phyloP scores from a whole-genome alignment of 2,113 vertebrate species.

The Chitala chitala region DNA sequence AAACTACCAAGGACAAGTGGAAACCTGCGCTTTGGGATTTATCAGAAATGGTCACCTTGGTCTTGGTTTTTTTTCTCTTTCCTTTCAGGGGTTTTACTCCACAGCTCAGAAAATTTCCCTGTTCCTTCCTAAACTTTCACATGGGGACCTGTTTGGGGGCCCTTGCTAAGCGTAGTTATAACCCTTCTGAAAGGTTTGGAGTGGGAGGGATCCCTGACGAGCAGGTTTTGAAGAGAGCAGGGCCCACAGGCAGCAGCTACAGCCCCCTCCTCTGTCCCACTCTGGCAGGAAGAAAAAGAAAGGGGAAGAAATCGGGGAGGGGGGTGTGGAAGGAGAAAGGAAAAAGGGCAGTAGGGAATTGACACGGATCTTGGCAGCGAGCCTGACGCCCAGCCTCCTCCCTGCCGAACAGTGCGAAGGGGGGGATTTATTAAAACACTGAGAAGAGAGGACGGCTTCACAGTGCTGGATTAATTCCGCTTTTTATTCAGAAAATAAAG shows the following conservation, averaged over 20 bases:
- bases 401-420: conserved; percentile 64
- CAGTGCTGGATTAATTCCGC: conserved; percentile 95
- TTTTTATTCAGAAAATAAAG: conserved; percentile 99
- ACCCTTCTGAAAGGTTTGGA: conserved; percentile 50
- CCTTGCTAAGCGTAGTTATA: conserved; percentile 59
- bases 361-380: conserved; percentile 69
- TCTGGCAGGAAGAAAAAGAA: conserved; percentile 63
- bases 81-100: conserved; percentile 55
- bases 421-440: conserved; percentile 92
- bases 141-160: conserved; percentile 56
- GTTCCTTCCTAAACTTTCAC: conserved; percentile 66
- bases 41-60: conserved; percentile 50
- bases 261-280: conserved; percentile 60
- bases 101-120: conserved; percentile 55
- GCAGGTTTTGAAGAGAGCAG: conserved; percentile 68
- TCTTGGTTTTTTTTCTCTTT: conserved; percentile 14
- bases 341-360: conserved; percentile 59
- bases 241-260: conserved; percentile 56
- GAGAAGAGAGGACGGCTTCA: conserved; percentile 93
- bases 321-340: conserved; percentile 60
- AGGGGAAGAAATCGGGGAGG: conserved; percentile 62
- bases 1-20: background rate
- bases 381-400: conserved; percentile 70
- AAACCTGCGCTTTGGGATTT: conserved; percentile 32
- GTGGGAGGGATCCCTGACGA: conserved; percentile 59